Evolutionary conservation across 2,797 vertebrate genomes (phyloP).

Genomic region (Cyprinella venusta): DNA sequence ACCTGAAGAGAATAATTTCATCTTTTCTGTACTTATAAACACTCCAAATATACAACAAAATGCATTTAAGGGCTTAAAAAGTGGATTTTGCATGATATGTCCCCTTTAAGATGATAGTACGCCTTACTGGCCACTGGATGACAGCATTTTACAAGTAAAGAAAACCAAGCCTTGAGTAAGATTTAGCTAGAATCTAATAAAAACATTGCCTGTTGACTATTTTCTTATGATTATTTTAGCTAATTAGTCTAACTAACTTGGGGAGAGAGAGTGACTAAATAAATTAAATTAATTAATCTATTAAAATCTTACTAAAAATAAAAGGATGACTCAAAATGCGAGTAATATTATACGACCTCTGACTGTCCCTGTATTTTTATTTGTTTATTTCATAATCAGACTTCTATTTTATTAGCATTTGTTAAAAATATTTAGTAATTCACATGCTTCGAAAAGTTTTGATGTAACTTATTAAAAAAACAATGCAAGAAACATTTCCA

Average conservation of each 20-base stretch:
- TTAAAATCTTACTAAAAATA: not conserved
- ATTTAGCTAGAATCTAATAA: not conserved
- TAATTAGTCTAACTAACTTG: not conserved
- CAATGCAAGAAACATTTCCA: not conserved
- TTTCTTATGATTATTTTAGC: not conserved
- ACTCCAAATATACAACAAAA: too few species aligned
- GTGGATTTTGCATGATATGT: too few species aligned
- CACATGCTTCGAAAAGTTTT: not conserved
- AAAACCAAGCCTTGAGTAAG: not conserved
- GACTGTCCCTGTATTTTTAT: not conserved
- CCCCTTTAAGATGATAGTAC: not conserved
- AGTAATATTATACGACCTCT: not conserved
- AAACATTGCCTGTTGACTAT: not conserved
- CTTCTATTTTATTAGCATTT: not conserved
- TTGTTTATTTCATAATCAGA: not conserved
- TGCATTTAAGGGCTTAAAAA: too few species aligned
- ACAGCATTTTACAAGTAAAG: slow-evolving; percentile 28
- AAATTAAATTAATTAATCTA: not conserved
- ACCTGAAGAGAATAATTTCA: too few species aligned
- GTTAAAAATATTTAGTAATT: not conserved
- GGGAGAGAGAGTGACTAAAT: not conserved
- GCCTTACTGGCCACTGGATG: slow-evolving; percentile 33
- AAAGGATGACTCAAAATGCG: not conserved
- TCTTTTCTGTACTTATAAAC: too few species aligned
- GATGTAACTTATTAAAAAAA: not conserved